A percentile compares a stretch with the other conserved stretches of the same genome.
These are phyloP conservation scores for Drosophila prolongata DNA, from an alignment of 2,888 invertebrate genomes.

Conservation along the genomic window DNA sequence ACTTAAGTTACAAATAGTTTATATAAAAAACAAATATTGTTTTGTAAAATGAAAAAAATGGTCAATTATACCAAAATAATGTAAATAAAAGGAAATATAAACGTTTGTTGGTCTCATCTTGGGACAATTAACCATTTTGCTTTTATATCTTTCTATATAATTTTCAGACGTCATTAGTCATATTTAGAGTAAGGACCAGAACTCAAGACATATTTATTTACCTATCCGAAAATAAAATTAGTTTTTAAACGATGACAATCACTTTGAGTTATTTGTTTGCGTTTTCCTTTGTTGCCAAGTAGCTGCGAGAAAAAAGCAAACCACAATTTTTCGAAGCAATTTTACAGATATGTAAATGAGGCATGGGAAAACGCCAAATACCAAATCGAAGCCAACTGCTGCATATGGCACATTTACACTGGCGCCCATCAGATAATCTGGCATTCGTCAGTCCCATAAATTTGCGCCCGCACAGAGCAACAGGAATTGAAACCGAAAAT, in stretches of 20 bases:
- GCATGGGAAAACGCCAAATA: constrained; percentile 15
- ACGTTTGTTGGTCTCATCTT: too few species aligned
- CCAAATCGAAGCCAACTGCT: constrained; percentile 35
- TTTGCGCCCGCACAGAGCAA: constrained; percentile 36
- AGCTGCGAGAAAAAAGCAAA: constrained; percentile 32
- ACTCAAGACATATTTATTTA: constrained; percentile 26
- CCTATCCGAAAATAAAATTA: constrained; percentile 10
- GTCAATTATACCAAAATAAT: too few species aligned
- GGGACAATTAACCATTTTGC: too few species aligned
- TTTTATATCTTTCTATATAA: too few species aligned
- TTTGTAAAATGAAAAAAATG: too few species aligned
- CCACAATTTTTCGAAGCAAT: constrained; percentile 47
- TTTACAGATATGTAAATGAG: constrained; percentile 66
- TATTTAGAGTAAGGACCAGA: not conserved
- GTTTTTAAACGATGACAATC: constrained; percentile 17
- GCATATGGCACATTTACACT: constrained; percentile 61
- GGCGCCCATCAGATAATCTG: constrained; percentile 72
- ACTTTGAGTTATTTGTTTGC: constrained; percentile 22
- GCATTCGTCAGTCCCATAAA: constrained; percentile 72
- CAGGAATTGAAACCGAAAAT: constrained; percentile 22
- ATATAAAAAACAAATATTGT: too few species aligned
- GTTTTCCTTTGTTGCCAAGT: constrained; percentile 39
- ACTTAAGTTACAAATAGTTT: too few species aligned
- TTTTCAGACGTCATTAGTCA: not conserved
- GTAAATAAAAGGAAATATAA: too few species aligned